These are phyloP conservation scores for Danionella cerebrum DNA, from an alignment of 2,113 vertebrate species.

Conservation along the genomic window DNA sequence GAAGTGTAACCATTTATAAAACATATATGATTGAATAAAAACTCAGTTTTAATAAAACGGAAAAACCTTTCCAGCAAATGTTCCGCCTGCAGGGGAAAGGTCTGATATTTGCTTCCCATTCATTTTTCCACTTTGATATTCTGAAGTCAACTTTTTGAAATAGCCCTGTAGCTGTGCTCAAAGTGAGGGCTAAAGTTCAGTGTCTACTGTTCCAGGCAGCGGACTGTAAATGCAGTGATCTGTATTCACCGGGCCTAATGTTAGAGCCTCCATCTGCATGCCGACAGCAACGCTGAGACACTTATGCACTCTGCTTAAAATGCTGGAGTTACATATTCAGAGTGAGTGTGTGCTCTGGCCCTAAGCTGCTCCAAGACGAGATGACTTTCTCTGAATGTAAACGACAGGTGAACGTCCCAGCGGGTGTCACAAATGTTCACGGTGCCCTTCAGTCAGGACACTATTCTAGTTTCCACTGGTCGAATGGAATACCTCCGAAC, in stretches of 20 bases:
- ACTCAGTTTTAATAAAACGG: too few species aligned
- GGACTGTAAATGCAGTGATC: slow-evolving; percentile 6
- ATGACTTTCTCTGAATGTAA: slow-evolving; percentile 25
- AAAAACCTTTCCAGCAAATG: not conserved
- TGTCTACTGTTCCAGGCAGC: not conserved
- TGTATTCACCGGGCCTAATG: slow-evolving; percentile 16
- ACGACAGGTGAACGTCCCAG: slow-evolving; percentile 19
- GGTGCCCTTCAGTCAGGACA: not conserved
- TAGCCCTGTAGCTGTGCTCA: not conserved
- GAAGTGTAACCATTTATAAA: not conserved
- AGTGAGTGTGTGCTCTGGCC: not conserved
- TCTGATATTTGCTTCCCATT: slow-evolving; percentile 3
- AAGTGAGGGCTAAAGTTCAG: slow-evolving; percentile 19
- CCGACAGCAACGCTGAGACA: slow-evolving; percentile 8
- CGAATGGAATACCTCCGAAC: too few species aligned
- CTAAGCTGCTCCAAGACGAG: not conserved
- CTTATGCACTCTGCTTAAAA: slow-evolving; percentile 15
- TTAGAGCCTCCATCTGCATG: not conserved
- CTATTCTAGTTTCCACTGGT: too few species aligned
- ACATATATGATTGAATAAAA: not conserved
- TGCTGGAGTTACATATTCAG: slow-evolving; percentile 11
- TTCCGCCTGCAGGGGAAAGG: not conserved
- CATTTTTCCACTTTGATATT: slow-evolving; percentile 6
- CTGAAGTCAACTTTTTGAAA: slow-evolving; percentile 15
- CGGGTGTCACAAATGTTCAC: not conserved